phyloP scores from a whole-genome alignment of 2,888 invertebrate species.

The Escarpia spicata region DNA sequence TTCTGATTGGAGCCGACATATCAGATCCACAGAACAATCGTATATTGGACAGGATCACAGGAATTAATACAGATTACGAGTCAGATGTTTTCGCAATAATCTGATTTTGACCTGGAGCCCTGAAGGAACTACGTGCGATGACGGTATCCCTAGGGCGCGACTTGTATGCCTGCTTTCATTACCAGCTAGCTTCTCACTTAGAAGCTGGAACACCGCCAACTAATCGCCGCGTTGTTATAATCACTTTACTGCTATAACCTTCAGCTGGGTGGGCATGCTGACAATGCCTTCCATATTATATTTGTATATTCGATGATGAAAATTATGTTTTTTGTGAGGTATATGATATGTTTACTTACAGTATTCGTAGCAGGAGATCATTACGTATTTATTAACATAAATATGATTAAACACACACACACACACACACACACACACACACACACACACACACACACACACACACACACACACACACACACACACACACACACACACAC shows the following conservation, averaged over 20 bases:
- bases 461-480: too few species aligned
- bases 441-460: too few species aligned
- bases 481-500: too few species aligned
- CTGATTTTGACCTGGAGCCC: background rate
- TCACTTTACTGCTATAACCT: background rate
- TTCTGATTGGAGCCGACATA: background rate
- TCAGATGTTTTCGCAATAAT: background rate
- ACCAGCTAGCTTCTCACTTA: background rate
- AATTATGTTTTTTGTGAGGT: too few species aligned
- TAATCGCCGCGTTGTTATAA: background rate
- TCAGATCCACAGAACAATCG: background rate
- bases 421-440: too few species aligned
- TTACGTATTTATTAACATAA: too few species aligned
- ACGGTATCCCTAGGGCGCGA: background rate
- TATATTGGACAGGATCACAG: slow-evolving; percentile 4
- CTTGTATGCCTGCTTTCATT: background rate
- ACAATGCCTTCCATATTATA: background rate
- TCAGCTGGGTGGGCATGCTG: background rate
- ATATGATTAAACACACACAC: too few species aligned
- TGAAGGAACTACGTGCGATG: background rate
- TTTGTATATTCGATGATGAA: too few species aligned
- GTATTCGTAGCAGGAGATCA: too few species aligned
- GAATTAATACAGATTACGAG: background rate
- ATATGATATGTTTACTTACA: too few species aligned
- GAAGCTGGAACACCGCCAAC: background rate